A percentile compares a stretch with the other conserved stretches of the same genome.
phyloP scores from a whole-genome alignment of 2,797 vertebrate species.

The Leptoclinus maculatus region DNA sequence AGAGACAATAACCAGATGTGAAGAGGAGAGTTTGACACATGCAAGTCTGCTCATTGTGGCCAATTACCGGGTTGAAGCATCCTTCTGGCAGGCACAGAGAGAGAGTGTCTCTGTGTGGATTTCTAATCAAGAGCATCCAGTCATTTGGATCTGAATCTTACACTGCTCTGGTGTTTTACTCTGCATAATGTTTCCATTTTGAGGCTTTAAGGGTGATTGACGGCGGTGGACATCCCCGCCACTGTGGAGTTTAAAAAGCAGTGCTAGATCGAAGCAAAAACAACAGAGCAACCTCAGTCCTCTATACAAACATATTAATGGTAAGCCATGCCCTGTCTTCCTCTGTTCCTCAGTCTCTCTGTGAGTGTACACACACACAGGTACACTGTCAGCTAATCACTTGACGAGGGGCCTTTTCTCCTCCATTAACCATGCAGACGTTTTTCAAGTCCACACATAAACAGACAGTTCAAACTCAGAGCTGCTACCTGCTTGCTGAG shows the following conservation, averaged over 20 bases:
- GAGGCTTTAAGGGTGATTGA: constrained; percentile 6
- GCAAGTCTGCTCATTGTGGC: constrained; percentile 72
- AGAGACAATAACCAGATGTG: constrained; percentile 76
- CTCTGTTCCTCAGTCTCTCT: background rate
- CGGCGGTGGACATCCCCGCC: background rate
- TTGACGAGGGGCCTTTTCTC: constrained; percentile 39
- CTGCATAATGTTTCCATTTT: constrained; percentile 14
- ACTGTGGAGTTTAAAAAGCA: constrained; percentile 10
- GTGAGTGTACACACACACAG: background rate
- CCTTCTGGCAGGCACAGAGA: constrained; percentile 46
- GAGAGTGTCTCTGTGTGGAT: constrained; percentile 27
- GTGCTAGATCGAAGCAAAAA: background rate
- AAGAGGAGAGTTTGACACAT: constrained; percentile 69
- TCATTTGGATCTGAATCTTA: constrained; percentile 35
- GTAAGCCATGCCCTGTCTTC: background rate
- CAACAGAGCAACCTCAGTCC: background rate
- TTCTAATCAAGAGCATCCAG: constrained; percentile 45
- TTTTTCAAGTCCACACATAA: constrained; percentile 33
- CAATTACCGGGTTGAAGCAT: constrained; percentile 77
- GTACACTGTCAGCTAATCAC: constrained; percentile 13
- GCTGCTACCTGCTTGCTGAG: constrained; percentile 33
- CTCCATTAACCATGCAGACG: constrained; percentile 21
- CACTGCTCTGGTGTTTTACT: constrained; percentile 14
- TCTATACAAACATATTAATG: background rate
- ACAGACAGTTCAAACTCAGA: constrained; percentile 23